These are phyloP conservation scores for Australoheros scitulus DNA, from an alignment of 2,113 vertebrate genomes.

Conservation along the genomic window DNA sequence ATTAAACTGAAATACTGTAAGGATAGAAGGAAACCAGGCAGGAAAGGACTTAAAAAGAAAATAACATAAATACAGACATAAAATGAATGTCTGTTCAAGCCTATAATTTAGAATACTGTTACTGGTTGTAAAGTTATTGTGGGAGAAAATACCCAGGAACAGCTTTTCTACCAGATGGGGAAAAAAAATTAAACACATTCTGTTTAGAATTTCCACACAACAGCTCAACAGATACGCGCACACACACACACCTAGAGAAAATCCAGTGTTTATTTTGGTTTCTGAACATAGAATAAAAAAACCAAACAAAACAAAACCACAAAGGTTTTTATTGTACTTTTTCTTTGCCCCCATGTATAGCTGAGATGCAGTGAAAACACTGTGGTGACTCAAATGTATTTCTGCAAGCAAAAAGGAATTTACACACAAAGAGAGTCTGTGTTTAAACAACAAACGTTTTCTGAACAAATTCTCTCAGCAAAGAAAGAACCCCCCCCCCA, in stretches of 20 bases:
- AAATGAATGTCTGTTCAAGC: not conserved
- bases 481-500: not conserved
- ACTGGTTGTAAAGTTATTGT: conserved; percentile 8
- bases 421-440: conserved; percentile 1
- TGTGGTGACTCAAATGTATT: conserved; percentile 20
- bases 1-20: conserved; percentile 15
- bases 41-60: not conserved
- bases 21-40: not conserved
- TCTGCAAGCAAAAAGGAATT: not conserved
- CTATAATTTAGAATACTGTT: conserved; percentile 5
- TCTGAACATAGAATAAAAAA: conserved; percentile 31
- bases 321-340: conserved; percentile 9
- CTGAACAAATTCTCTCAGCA: not conserved
- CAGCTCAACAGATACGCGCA: not conserved
- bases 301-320: conserved; percentile 16
- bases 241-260: conserved; percentile 31
- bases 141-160: not conserved
- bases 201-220: not conserved
- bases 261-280: conserved; percentile 76
- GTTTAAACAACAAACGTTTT: conserved; percentile 6
- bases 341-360: not conserved
- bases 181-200: not conserved
- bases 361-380: conserved; percentile 15
- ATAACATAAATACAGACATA: not conserved
- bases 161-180: not conserved